phyloP scores from a whole-genome alignment of 2,113 vertebrate genomes.

The Meleagris gallopavo region DNA sequence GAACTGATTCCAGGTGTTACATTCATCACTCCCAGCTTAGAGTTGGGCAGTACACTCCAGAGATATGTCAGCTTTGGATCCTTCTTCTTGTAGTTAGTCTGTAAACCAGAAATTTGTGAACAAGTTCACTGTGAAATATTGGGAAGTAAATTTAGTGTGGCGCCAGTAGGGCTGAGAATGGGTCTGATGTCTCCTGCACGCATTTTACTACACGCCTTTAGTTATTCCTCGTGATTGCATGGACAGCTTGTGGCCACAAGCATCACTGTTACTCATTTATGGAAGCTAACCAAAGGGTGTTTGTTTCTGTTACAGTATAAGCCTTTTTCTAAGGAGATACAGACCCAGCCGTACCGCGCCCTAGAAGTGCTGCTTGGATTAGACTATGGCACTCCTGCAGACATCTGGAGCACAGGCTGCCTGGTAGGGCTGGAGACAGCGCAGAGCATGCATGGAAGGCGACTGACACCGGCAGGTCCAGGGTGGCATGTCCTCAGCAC shows the following conservation, averaged over 20 bases:
- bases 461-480: not conserved
- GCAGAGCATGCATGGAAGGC: rapidly evolving
- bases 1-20: rapidly evolving
- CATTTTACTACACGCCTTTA: rapidly evolving
- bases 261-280: rapidly evolving
- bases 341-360: slow-evolving; percentile 88
- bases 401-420: slow-evolving; percentile 89
- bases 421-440: slow-evolving; percentile 74
- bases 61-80: rapidly evolving
- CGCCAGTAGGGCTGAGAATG: rapidly evolving
- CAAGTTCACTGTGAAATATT: rapidly evolving
- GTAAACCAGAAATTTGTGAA: not conserved
- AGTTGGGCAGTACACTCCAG: not conserved
- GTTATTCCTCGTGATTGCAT: rapidly evolving
- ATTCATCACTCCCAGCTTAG: not conserved
- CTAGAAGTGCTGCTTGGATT: slow-evolving; percentile 88
- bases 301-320: slow-evolving; percentile 82
- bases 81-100: not conserved
- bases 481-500: not conserved
- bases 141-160: not conserved
- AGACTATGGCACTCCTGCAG: slow-evolving; percentile 84
- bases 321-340: slow-evolving; percentile 88
- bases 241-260: not conserved
- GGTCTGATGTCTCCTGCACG: rapidly evolving
- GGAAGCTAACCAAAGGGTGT: not conserved